phyloP scores from a whole-genome alignment of 2,797 vertebrate species.

The Silurus lanzhouensis region DNA sequence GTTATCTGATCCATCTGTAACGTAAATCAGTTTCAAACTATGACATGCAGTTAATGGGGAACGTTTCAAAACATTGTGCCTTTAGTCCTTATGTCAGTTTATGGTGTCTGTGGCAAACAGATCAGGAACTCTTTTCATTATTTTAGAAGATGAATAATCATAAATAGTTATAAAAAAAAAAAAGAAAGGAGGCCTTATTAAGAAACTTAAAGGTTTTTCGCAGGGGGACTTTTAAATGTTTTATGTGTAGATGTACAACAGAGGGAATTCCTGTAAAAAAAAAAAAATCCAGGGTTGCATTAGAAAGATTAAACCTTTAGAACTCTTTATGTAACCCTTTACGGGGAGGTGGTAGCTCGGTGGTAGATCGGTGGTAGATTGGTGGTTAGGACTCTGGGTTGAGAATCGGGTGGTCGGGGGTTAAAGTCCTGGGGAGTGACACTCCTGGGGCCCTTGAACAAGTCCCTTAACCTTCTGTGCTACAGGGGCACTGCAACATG shows the following conservation, averaged over 20 bases:
- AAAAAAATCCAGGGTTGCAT: neutral
- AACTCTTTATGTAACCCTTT: neutral
- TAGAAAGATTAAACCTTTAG: neutral
- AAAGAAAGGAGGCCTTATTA: no score
- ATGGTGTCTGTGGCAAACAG: neutral
- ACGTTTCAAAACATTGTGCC: conserved; percentile 3
- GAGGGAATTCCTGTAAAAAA: neutral
- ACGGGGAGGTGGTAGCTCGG: no score
- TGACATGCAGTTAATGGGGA: conserved; percentile 3
- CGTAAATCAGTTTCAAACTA: conserved; percentile 26
- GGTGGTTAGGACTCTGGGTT: no score
- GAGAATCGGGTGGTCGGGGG: no score
- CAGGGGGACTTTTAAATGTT: neutral
- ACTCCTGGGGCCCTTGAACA: no score
- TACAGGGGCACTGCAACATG: no score
- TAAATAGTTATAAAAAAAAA: neutral
- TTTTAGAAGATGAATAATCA: neutral
- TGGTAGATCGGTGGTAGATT: no score
- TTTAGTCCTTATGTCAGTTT: neutral
- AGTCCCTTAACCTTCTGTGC: no score
- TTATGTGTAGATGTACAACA: neutral
- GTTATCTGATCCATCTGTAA: conserved; percentile 30
- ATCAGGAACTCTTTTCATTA: neutral
- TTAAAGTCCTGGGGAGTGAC: no score
- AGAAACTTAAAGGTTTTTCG: neutral